phyloP scores from a whole-genome alignment of 2,113 vertebrate genomes.

The Ctenodactylus gundi region DNA sequence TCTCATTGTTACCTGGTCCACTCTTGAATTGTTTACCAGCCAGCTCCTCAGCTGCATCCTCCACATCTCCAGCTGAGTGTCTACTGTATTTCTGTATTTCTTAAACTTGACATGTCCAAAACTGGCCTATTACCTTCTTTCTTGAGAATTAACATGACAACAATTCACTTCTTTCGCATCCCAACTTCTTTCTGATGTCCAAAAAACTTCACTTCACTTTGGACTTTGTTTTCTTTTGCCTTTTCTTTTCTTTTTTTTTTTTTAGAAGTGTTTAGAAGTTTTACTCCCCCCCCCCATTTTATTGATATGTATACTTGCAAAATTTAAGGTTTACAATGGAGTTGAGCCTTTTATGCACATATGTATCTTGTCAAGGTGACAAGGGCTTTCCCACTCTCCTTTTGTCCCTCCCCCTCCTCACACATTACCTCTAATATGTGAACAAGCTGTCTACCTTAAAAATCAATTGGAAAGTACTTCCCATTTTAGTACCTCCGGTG shows the following conservation, averaged over 20 bases:
- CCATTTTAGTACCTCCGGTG: background rate
- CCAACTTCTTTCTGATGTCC: background rate
- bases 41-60: background rate
- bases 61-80: background rate
- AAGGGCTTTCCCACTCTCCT: no score
- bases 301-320: no score
- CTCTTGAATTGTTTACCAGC: background rate
- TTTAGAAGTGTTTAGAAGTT: no score
- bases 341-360: no score
- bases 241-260: no score
- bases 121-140: background rate
- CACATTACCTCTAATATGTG: background rate
- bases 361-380: no score
- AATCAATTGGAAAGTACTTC: background rate
- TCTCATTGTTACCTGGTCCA: background rate
- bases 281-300: no score
- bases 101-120: background rate
- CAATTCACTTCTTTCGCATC: background rate
- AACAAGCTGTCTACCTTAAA: background rate
- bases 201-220: background rate
- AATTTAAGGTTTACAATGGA: no score
- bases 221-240: background rate
- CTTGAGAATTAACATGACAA: background rate
- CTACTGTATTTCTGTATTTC: background rate
- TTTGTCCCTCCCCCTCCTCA: no score